A percentile compares a stretch with the other conserved stretches of the same genome.
phyloP scores from a whole-genome alignment of 2,113 vertebrate species.

The Gulo gulo region DNA sequence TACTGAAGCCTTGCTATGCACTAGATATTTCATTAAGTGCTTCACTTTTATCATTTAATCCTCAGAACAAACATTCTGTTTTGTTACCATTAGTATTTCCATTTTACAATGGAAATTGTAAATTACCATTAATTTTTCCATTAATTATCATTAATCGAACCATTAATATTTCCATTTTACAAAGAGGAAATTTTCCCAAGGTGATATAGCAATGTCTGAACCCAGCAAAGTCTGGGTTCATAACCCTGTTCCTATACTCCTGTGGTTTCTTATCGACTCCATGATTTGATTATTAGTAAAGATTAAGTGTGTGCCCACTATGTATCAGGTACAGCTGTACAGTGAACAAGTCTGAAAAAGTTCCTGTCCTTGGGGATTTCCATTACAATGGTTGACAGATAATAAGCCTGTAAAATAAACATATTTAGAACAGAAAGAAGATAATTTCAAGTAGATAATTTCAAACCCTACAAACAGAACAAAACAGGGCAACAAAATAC shows the following conservation, averaged over 20 bases:
- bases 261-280: neutral
- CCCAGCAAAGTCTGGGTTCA: neutral
- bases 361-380: neutral
- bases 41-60: constrained; percentile 14
- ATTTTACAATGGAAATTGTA: neutral
- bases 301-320: neutral
- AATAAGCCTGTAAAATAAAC: neutral
- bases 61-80: neutral
- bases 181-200: neutral
- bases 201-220: neutral
- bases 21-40: neutral
- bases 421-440: neutral
- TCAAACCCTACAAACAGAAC: neutral
- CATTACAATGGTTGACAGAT: neutral
- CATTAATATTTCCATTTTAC: neutral
- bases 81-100: neutral
- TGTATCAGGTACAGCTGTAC: neutral
- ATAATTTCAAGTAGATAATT: neutral
- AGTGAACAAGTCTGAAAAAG: neutral
- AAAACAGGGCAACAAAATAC: neutral
- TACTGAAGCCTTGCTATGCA: neutral
- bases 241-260: neutral
- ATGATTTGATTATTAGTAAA: neutral
- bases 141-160: too few species aligned
- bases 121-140: too few species aligned